Base-by-base conservation (phyloP, 2,888 invertebrate genomes). In the Machimus atricapillus region DNA sequence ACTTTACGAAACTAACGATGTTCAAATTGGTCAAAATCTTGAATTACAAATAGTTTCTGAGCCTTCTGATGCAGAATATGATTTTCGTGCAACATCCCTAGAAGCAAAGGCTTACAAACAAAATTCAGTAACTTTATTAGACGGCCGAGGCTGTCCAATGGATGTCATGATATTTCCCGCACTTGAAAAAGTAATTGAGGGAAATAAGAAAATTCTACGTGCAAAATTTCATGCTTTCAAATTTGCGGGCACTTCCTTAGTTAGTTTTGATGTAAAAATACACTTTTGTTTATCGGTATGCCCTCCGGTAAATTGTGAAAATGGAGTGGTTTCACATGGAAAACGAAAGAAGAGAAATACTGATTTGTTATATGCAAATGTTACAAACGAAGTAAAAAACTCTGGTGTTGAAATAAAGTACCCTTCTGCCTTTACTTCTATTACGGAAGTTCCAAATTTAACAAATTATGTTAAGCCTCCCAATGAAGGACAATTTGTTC, bases 191-290 rank as follows among this genome's bases (percentile, higher is more conserved):
- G 88, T 91, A 4, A 90, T 90, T 23, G 91, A 90, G 0, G 90
- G 90, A 2, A 90, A 90, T 4, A 91, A 91, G 2, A 92, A 90
- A 88, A 90, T 94, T 74, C 91, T 96, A 23, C 92, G 94, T 0
- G 94, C 95, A 4, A 94, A 94, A 27, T 97, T 97, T 91, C 95
- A 96, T 90, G 97, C 97, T 0, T 98, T 98, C 92, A 96, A 97
- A 89, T 98, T 98, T 92, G 96, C 97, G 0, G 95, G 96, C 14
- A 96, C 97, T n/a, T 95, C 96, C 43, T 94, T 96, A 7, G 96
- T 97, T 0, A 94, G 96, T 88, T 97, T 98, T 91, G 95, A 96
- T 90, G 95, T 97, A 1, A 95, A 96, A 92, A 95, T 97, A 14
- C 95, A 96, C 88, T 97, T 97, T 91, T 98, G 97, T 90, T 93